These are phyloP conservation scores for Amphiura filiformis DNA, from an alignment of 35 echinoderm and acorn worm species.

Conservation along the genomic window DNA sequence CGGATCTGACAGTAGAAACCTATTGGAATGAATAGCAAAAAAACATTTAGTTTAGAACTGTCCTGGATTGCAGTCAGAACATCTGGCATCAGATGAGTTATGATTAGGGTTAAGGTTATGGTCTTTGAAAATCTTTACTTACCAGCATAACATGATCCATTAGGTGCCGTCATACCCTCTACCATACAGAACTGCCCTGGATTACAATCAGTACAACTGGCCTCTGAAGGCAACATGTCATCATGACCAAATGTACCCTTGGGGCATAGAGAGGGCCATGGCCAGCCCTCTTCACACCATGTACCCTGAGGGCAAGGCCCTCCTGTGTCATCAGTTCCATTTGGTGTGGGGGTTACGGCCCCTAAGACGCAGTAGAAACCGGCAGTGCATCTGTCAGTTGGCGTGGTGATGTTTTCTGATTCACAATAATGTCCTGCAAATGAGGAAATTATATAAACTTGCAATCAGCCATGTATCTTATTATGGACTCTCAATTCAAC, in stretches of 20 bases:
- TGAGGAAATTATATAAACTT: background rate
- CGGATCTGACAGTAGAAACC: constrained; percentile 64
- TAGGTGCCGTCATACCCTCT: constrained; percentile 73
- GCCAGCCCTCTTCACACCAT: constrained; percentile 76
- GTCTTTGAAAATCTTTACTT: no score
- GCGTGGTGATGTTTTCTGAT: constrained; percentile 80
- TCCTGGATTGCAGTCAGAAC: no score
- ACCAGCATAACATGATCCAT: constrained; percentile 69
- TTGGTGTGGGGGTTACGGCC: constrained; percentile 72
- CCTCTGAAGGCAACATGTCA: constrained; percentile 59
- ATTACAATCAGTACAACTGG: constrained; percentile 80
- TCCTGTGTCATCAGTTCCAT: constrained; percentile 64
- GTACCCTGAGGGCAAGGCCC: constrained; percentile 92
- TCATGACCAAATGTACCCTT: constrained; percentile 89
- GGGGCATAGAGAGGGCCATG: constrained; percentile 74
- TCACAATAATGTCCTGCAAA: constrained; percentile 84
- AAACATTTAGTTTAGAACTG: no score
- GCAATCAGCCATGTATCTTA: no score
- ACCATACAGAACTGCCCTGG: constrained; percentile 78
- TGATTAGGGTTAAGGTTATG: no score
- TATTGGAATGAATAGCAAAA: constrained; percentile 9
- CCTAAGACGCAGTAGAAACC: constrained; percentile 87
- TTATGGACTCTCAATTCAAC: no score
- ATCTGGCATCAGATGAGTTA: no score
- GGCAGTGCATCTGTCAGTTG: constrained; percentile 64